These are phyloP conservation scores for Gryon sp. DNA, from an alignment of 1,140 invertebrate species.

Conservation along the genomic window DNA sequence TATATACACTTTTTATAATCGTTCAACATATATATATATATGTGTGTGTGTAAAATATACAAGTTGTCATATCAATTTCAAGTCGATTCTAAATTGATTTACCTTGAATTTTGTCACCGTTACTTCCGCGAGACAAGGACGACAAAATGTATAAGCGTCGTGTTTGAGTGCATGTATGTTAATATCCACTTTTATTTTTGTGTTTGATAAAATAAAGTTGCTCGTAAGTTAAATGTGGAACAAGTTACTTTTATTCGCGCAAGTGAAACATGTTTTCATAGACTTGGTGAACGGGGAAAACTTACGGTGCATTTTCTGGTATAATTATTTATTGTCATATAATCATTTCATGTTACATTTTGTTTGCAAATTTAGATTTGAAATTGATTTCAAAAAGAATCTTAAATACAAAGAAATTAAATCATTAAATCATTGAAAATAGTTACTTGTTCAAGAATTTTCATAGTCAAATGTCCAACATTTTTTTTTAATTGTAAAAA, in stretches of 20 bases:
- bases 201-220: constrained; percentile 30
- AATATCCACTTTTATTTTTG: constrained; percentile 43
- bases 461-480: too few species aligned
- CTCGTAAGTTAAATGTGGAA: constrained; percentile 6
- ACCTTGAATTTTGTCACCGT: constrained; percentile 56
- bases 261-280: constrained; percentile 40
- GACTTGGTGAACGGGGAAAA: constrained; percentile 29
- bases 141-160: too few species aligned
- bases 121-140: constrained; percentile 55
- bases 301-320: neutral
- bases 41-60: too few species aligned
- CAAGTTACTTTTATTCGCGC: constrained; percentile 34
- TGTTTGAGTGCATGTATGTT: constrained; percentile 4
- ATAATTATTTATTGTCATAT: constrained; percentile 25
- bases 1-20: too few species aligned
- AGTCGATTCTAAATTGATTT: constrained; percentile 49
- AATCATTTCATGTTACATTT: constrained; percentile 4
- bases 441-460: too few species aligned
- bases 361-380: neutral
- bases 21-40: too few species aligned
- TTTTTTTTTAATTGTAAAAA: too few species aligned
- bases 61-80: constrained; percentile 22
- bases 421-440: too few species aligned
- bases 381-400: neutral
- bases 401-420: too few species aligned